These are phyloP conservation scores for Ormyrus pomaceus DNA, from an alignment of 2,888 invertebrate genomes.

Conservation along the genomic window DNA sequence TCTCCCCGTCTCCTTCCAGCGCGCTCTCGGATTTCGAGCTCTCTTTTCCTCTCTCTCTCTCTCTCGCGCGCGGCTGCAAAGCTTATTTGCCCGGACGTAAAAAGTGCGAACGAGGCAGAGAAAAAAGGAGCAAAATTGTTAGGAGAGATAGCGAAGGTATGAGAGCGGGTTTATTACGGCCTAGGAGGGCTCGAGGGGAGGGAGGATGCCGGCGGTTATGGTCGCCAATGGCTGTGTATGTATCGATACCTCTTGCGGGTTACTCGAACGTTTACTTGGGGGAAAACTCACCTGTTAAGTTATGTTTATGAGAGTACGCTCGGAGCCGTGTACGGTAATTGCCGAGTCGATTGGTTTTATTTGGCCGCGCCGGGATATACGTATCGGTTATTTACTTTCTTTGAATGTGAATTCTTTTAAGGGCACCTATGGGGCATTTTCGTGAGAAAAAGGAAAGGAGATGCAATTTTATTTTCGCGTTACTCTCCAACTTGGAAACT, in stretches of 20 bases:
- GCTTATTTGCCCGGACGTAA: constrained; percentile 44
- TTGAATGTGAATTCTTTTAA: not conserved
- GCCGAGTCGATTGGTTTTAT: constrained; percentile 29
- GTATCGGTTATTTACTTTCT: not conserved
- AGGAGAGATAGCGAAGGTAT: constrained; percentile 20
- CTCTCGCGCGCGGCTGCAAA: constrained; percentile 6
- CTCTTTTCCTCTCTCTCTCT: constrained; percentile 46
- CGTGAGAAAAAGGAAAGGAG: not conserved
- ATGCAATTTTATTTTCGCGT: too few relatives aligned
- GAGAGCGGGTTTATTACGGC: constrained; percentile 38
- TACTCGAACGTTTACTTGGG: not conserved
- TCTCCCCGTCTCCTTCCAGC: constrained; percentile 38
- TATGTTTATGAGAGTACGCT: constrained; percentile 34
- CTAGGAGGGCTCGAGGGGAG: constrained; percentile 1
- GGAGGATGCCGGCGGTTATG: constrained; percentile 6
- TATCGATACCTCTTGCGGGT: constrained; percentile 25
- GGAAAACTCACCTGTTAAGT: constrained; percentile 38
- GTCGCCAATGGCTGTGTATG: not conserved
- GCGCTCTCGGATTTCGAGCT: constrained; percentile 27
- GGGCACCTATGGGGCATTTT: not conserved
- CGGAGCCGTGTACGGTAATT: constrained; percentile 6
- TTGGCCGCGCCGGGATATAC: not conserved
- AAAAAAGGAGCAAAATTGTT: constrained; percentile 18
- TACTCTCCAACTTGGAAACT: too few relatives aligned
- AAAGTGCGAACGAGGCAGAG: constrained; percentile 32